These are phyloP conservation scores for Micrastur ruficollis DNA, from an alignment of 2,797 vertebrate genomes.

Conservation along the genomic window DNA sequence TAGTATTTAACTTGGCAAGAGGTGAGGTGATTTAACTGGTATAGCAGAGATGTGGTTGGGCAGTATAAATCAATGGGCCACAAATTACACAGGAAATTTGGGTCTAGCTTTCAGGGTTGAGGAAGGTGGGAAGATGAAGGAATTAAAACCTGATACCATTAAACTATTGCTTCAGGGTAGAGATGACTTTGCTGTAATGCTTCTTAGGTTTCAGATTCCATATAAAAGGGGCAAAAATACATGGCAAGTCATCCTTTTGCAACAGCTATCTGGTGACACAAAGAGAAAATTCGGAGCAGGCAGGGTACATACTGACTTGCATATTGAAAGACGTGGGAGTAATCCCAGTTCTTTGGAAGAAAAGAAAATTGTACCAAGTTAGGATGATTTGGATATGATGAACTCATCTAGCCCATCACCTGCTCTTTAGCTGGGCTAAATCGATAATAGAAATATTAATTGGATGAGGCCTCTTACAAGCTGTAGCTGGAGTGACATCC, in stretches of 20 bases:
- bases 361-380: background rate
- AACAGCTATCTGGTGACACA: background rate
- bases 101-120: background rate
- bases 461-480: background rate
- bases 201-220: background rate
- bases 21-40: slow-evolving; percentile 27
- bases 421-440: background rate
- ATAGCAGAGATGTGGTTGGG: slow-evolving; percentile 31
- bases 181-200: background rate
- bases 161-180: slow-evolving; percentile 21
- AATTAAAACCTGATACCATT: slow-evolving; percentile 47
- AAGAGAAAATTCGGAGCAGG: background rate
- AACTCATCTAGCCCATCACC: background rate
- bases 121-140: slow-evolving; percentile 52
- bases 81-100: slow-evolving; percentile 62
- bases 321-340: background rate
- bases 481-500: background rate
- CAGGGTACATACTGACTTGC: background rate
- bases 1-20: slow-evolving; percentile 56
- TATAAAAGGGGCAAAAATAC: background rate
- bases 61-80: slow-evolving; percentile 50
- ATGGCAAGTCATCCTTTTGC: background rate
- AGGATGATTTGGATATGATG: background rate
- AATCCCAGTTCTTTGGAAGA: background rate
- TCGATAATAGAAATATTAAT: background rate